Evolutionary conservation across 2,797 vertebrate genomes (phyloP), one percentile per base, ranked within the genome.

Genomic region (Neosilurus mollespiculum): DNA sequence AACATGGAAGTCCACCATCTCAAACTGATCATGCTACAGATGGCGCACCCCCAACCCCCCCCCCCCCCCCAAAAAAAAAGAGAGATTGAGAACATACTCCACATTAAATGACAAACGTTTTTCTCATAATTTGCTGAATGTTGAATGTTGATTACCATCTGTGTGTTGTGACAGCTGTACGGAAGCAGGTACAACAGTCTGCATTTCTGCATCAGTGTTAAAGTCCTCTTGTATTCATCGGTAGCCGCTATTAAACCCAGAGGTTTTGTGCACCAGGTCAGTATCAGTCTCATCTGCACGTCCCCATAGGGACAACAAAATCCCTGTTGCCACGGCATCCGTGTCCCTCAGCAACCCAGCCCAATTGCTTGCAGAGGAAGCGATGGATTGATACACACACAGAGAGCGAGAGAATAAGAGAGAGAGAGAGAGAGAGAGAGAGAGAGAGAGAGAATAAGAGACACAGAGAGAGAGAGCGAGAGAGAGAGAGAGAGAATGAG

Each of bases 241-340:
- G 87, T 91, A 88, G 86, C 87, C 81, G 81, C 89, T 62, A 83
- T 78, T 79, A 89, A 91, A 92, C 92, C 86, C 89, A 84, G 84
- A 87, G 86, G 89, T 92, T 91, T 91, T 92, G 89, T 92, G 89
- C 90, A 90, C 88, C 86, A 89, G 87, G 90, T 11, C 82, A 89
- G 89, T 90, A 93, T 93, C 91, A 91, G 90, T 93, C 91, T 93
- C 91, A 88, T 70, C 86, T 88, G 87, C 88, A 87, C 89, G 88
- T 93, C 92, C 92, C 91, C 90, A 92, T 89, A 92, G 92, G 92
- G 90, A 87, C 81, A 78, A 81, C 83, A 91, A 91, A 92, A 89
- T 89, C 90, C 90, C 90, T 81, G 91, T 91, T 92, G 90, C 91
- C 90, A 92, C 91, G 90, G 91, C 89, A 88, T 86, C 30, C 62